Evolutionary conservation across 2,797 vertebrate genomes (phyloP).

Genomic region (Paguma larvata): DNA sequence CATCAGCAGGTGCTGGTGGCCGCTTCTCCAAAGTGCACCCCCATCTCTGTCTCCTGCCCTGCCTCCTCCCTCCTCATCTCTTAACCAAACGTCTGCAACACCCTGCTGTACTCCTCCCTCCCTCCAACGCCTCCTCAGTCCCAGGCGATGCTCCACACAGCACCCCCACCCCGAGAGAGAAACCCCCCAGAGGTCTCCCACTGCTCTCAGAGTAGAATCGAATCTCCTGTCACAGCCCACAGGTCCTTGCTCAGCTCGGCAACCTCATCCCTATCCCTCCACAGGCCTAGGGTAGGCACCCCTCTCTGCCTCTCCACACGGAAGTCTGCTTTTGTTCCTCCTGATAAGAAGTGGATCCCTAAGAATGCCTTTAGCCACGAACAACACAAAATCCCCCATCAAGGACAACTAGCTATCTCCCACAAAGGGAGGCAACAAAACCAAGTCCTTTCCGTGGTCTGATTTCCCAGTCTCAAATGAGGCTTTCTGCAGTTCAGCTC

Average conservation of each 20-base stretch:
- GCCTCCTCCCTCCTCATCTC: neutral
- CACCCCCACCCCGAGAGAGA: too few relatives aligned
- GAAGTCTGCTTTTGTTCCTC: neutral
- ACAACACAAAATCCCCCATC: neutral
- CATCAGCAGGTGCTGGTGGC: neutral
- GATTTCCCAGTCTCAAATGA: neutral
- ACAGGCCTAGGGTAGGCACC: neutral
- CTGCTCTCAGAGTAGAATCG: neutral
- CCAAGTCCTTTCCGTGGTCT: neutral
- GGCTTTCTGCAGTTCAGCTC: neutral
- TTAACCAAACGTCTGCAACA: neutral
- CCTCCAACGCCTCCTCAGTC: neutral
- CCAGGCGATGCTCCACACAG: neutral
- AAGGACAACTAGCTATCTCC: neutral
- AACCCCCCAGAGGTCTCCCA: neutral
- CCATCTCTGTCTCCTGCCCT: neutral
- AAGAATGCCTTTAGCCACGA: neutral
- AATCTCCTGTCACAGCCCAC: neutral
- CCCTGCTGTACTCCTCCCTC: neutral
- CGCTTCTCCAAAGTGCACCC: neutral
- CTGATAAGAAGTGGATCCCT: rapidly evolving
- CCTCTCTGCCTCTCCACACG: neutral
- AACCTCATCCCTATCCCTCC: neutral
- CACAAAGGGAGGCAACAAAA: neutral
- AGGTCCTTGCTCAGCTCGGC: too few relatives aligned